Conservation (phyloP, 2,113 vertebrate genomes). For the Malurus elegans region DNA sequence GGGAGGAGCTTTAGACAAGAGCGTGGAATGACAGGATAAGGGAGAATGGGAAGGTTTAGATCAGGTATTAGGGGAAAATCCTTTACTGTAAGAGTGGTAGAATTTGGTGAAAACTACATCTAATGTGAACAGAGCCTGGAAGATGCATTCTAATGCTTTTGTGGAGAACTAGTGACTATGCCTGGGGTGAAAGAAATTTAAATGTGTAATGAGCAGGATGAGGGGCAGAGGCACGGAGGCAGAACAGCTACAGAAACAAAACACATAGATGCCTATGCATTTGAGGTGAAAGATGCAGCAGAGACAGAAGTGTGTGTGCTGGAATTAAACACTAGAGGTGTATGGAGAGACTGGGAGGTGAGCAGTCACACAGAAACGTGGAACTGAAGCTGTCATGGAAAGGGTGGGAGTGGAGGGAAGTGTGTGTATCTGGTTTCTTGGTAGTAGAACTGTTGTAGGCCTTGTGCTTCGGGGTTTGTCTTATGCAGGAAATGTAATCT, state of each 20-base stretch:
- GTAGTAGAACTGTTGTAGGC: neutral
- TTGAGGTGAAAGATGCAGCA: neutral
- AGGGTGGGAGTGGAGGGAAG: neutral
- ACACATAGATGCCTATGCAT: neutral
- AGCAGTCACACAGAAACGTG: neutral
- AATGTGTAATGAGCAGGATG: neutral
- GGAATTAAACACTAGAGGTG: neutral
- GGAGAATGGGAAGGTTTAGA: neutral
- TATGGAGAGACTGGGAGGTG: neutral
- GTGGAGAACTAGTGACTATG: neutral
- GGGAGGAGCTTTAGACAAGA: neutral
- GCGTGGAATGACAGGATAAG: too few species aligned
- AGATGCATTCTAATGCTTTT: neutral
- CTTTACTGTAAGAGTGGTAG: neutral
- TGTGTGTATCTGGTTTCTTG: neutral
- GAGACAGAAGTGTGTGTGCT: neutral
- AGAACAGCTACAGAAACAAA: neutral
- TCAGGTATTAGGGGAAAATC: neutral
- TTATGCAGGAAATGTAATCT: neutral
- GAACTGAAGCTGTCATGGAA: fast-evolving
- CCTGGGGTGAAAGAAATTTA: neutral
- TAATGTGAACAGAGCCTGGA: neutral
- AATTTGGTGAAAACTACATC: neutral
- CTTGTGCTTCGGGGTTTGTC: neutral
- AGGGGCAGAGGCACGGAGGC: neutral